Evolutionary conservation across 2,113 vertebrate species (phyloP).

Genomic region (Mesembrinibis cayennensis): DNA sequence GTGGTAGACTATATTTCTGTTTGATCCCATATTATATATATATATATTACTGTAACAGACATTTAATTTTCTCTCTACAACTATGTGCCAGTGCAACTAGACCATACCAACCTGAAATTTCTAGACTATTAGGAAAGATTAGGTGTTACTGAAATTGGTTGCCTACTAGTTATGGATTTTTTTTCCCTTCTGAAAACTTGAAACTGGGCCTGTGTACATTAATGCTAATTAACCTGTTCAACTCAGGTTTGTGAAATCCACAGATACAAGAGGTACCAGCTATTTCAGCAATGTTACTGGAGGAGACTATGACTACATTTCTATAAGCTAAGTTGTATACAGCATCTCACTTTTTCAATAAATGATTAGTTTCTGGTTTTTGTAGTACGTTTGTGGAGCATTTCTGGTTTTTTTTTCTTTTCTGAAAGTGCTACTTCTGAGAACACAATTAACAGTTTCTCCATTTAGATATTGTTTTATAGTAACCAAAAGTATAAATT

Average conservation of each 20-base stretch:
- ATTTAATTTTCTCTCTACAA: neutral
- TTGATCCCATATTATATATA: neutral
- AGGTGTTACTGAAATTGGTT: neutral
- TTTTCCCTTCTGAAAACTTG: neutral
- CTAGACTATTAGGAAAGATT: neutral
- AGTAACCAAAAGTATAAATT: neutral
- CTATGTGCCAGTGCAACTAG: neutral
- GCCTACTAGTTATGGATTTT: neutral
- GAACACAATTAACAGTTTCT: neutral
- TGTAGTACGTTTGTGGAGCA: neutral
- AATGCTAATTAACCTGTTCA: neutral
- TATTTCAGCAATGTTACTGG: neutral
- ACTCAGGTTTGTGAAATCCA: neutral
- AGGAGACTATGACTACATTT: neutral
- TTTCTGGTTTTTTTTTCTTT: neutral
- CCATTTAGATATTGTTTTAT: neutral
- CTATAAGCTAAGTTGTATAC: neutral
- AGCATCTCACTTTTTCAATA: neutral
- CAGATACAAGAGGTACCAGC: neutral
- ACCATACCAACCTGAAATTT: neutral
- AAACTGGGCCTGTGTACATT: neutral
- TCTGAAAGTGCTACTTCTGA: neutral
- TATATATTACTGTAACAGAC: neutral
- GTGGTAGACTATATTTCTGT: neutral
- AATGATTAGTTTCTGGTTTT: neutral